Evolutionary conservation across 2,888 invertebrate genomes (phyloP).

Genomic region (Conomelus anceps): DNA sequence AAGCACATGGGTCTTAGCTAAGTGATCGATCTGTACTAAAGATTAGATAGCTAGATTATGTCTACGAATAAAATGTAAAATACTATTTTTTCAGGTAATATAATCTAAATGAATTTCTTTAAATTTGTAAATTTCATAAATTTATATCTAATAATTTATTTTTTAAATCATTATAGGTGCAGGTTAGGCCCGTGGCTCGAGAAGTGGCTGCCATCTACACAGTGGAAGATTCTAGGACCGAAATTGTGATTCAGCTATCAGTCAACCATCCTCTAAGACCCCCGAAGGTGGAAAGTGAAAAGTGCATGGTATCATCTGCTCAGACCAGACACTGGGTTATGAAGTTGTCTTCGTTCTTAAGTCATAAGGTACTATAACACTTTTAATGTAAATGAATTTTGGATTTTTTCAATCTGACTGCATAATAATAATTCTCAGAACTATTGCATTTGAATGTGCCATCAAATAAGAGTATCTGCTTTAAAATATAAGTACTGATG

Average conservation of each 20-base stretch:
- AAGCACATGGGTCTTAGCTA: too few relatives aligned
- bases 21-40: too few relatives aligned
- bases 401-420: too few relatives aligned
- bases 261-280: slow-evolving; percentile 76
- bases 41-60: too few relatives aligned
- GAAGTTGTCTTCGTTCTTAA: slow-evolving; percentile 77
- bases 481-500: too few relatives aligned
- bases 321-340: slow-evolving; percentile 64
- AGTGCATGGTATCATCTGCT: slow-evolving; percentile 60
- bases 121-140: too few relatives aligned
- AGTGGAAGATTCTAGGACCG: slow-evolving; percentile 74
- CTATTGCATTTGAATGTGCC: too few relatives aligned
- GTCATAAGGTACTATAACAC: slow-evolving; percentile 62
- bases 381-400: not conserved
- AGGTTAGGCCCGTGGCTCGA: slow-evolving; percentile 60
- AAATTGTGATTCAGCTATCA: slow-evolving; percentile 70
- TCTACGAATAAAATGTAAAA: too few relatives aligned
- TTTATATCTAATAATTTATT: not conserved
- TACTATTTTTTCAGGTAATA: too few relatives aligned
- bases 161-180: slow-evolving; percentile 50
- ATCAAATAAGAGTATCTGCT: too few relatives aligned
- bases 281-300: slow-evolving; percentile 61
- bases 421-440: too few relatives aligned
- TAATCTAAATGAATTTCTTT: too few relatives aligned
- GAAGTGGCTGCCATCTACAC: slow-evolving; percentile 76